phyloP scores from a whole-genome alignment of 2,888 invertebrate species.

The Drosophila kuntzei region DNA sequence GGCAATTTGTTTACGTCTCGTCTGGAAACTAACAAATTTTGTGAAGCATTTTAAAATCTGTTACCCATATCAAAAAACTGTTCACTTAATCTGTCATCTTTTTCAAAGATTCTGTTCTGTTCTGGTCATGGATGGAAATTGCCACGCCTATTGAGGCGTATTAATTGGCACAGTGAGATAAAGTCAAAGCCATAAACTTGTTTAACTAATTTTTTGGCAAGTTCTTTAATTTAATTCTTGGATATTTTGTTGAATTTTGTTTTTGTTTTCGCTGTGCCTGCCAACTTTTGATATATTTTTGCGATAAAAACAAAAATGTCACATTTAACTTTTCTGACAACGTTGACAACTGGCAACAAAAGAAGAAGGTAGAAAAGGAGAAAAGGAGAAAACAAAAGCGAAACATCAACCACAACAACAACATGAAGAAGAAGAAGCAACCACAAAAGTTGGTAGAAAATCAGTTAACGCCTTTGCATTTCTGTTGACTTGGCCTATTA shows the following conservation, averaged over 20 bases:
- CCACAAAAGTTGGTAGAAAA: slow-evolving; percentile 45
- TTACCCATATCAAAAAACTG: slow-evolving; percentile 63
- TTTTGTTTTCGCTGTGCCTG: slow-evolving; percentile 28
- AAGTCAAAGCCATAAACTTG: slow-evolving; percentile 36
- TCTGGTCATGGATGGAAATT: slow-evolving; percentile 41
- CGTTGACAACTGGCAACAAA: slow-evolving; percentile 37
- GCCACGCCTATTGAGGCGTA: slow-evolving; percentile 49
- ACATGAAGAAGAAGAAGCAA: slow-evolving; percentile 1
- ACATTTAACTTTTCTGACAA: slow-evolving; percentile 60
- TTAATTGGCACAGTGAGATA: slow-evolving; percentile 42
- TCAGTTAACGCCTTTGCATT: slow-evolving; percentile 51
- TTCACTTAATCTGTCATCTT: slow-evolving; percentile 52
- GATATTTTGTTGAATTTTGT: slow-evolving; percentile 19
- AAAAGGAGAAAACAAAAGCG: background rate
- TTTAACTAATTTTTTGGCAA: slow-evolving; percentile 27
- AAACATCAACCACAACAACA: slow-evolving; percentile 7
- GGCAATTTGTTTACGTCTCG: slow-evolving; percentile 21
- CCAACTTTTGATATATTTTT: slow-evolving; percentile 50
- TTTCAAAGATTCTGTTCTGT: slow-evolving; percentile 39
- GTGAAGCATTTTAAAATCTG: slow-evolving; percentile 14
- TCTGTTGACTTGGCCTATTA: slow-evolving; percentile 45
- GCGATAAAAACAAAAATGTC: slow-evolving; percentile 58
- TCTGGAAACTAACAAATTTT: slow-evolving; percentile 26
- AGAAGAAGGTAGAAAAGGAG: background rate
- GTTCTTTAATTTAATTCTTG: slow-evolving; percentile 33